Base-by-base conservation (phyloP, 2,113 vertebrate species). In the Thamnaconus septentrionalis region DNA sequence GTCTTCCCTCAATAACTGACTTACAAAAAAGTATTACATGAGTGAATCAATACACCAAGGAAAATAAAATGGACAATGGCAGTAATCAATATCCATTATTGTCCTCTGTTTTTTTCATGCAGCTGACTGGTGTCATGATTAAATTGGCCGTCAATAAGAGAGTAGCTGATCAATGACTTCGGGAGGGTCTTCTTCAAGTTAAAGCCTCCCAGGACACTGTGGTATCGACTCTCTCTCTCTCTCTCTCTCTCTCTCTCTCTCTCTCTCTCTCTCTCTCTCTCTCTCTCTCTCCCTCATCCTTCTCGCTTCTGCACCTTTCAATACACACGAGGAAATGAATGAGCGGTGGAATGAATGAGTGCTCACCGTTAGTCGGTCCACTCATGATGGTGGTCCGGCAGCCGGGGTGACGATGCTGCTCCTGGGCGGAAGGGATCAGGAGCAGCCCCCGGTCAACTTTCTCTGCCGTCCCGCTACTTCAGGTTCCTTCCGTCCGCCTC, bases 361-460 rank as follows among this genome's bases (percentile, higher is more conserved):
- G 9, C 84, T 80, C 54, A 88, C 86, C 82, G 56, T 88, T 82
- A 10, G 86, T 84, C 3, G 70, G 75, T 69, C 84, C 73, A 65
- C 77, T 88, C 86, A 88, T 88, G 67, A 45, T 86, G 80, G 11
- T 48, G 44, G 67, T 59, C 72, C 61, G 60, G 9, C 69, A 64
- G 79, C 65, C 64, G 64, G 40, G 60, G 48, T 59, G 62, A 65
- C 3, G 53, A 52, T 66, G 41, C 41, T 62, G 18, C 53, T 69
- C 12, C 31, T 55, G 12, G 59, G 60, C 49, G 39, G 55, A 64
- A 1, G 18, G 18, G 18, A 31, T 31, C 18, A 31, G 18, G 18
- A 31, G 18, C 47, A 48, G 47, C 4, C 53, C 52, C 64, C 54
- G 31, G 59, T 62, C 59, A 73, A 7, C 67, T 41, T 44, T 53